Evolutionary conservation across 2,888 invertebrate genomes (phyloP).

Genomic region (Ommatoiulus sabulosus): DNA sequence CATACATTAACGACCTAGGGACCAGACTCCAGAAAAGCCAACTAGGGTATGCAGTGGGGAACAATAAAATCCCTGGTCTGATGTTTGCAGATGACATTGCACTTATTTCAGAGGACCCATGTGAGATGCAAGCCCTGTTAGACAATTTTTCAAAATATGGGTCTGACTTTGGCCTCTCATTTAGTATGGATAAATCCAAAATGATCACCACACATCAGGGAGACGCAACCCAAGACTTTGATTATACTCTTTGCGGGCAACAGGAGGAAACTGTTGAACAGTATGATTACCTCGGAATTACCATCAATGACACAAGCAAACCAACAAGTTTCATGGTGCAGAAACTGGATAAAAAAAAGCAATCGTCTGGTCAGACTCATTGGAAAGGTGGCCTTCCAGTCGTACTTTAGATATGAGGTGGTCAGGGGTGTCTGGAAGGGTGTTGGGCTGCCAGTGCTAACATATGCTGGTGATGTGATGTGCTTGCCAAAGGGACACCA

Average conservation of each 20-base stretch:
- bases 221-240: no score
- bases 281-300: background rate
- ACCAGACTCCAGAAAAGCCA: background rate
- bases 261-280: background rate
- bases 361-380: background rate
- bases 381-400: background rate
- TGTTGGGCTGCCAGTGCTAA: background rate
- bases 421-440: background rate
- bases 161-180: background rate
- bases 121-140: background rate
- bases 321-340: background rate
- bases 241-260: background rate
- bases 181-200: background rate
- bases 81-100: background rate
- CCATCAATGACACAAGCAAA: background rate
- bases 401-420: background rate
- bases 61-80: background rate
- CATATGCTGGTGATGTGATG: background rate
- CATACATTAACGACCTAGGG: background rate
- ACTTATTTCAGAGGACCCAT: background rate
- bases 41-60: background rate
- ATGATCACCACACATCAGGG: background rate
- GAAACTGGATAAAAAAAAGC: background rate
- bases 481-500: background rate
- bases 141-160: background rate